Base-by-base conservation (phyloP, 2,797 vertebrate species). In the Coregonus ussuriensis region DNA sequence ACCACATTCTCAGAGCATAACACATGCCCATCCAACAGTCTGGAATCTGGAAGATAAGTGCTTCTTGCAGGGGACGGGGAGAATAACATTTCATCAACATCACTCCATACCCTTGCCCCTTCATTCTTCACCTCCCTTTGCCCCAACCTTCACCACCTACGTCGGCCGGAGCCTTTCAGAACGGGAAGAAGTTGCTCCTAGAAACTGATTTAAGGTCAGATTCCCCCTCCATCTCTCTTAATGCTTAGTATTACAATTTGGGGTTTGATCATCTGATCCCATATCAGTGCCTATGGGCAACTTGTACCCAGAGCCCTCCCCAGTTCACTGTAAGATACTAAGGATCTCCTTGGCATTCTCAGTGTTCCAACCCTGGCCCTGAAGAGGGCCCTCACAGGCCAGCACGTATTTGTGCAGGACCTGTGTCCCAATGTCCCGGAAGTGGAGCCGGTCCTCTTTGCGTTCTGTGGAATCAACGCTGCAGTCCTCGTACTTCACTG, bases 341-440 rank as follows among this genome's bases (percentile, higher is more conserved):
- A 97, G 92, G 85, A 98, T 98, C 88, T 96, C 94, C 89, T 97
- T 97, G 88, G 97, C 97, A 67, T 96, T 96, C 59, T 96, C 89
- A 1, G 97, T 98, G 89, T 96, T 97, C 97, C 98, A 98, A 70
- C 96, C 96, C 83, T 98, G 96, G 80, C 94, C 96, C 81, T 95
- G 95, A 71, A 99, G 92, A 41, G 96, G 96, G 72, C 97, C 97
- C 92, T 99, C 97, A 16, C 97, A 99, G 13, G 95, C 90, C 65
- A 93, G 89, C 74, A 98, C 94, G 0, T 98, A 99, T 89, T 97
- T 98, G 51, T 91, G 95, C 84, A 99, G 91, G 89, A 96, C 94
- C 84, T 94, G 95, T 82, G 95, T 96, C 84, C 98, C 98, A 21
- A 95, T 95, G 93, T 98, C 97, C 92, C 94, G 95, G 91, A 98